Conservation (phyloP, 2,113 vertebrate species). For the Anarrhichthys ocellatus region DNA sequence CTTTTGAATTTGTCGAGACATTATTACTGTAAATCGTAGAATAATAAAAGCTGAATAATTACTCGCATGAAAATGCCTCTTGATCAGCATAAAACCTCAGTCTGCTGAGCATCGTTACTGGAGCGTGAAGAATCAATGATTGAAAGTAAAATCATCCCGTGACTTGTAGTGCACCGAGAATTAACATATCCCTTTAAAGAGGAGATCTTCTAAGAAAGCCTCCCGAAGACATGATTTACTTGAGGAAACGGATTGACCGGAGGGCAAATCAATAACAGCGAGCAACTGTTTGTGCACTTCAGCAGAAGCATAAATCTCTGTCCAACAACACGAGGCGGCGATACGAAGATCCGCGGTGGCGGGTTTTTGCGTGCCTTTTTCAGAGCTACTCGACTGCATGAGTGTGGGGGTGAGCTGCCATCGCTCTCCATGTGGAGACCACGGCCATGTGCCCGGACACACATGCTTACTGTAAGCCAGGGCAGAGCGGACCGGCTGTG, state of each 20-base stretch:
- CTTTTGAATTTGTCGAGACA: neutral
- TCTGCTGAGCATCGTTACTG: constrained; percentile 8
- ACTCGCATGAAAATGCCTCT: neutral
- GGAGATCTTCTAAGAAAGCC: constrained; percentile 30
- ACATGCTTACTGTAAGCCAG: constrained; percentile 43
- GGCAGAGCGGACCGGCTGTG: constrained; percentile 5
- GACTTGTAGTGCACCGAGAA: neutral
- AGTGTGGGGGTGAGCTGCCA: constrained; percentile 56
- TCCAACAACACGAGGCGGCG: constrained; percentile 47
- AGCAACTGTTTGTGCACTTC: constrained; percentile 57
- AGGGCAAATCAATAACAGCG: constrained; percentile 64
- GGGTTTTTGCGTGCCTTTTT: constrained; percentile 20
- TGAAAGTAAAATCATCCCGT: neutral
- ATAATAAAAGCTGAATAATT: neutral
- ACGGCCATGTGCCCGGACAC: constrained; percentile 36
- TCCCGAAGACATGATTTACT: constrained; percentile 61
- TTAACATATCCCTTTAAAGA: constrained; percentile 42
- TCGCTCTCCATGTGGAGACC: constrained; percentile 60
- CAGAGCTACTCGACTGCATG: constrained; percentile 48
- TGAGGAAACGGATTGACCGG: constrained; percentile 47
- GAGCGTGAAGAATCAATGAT: constrained; percentile 7
- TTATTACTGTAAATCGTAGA: constrained; percentile 4
- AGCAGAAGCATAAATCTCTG: constrained; percentile 59
- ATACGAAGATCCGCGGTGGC: constrained; percentile 22
- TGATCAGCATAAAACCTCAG: neutral